Conservation (phyloP, 1,140 invertebrate species). For the Zaprionus inermis region DNA sequence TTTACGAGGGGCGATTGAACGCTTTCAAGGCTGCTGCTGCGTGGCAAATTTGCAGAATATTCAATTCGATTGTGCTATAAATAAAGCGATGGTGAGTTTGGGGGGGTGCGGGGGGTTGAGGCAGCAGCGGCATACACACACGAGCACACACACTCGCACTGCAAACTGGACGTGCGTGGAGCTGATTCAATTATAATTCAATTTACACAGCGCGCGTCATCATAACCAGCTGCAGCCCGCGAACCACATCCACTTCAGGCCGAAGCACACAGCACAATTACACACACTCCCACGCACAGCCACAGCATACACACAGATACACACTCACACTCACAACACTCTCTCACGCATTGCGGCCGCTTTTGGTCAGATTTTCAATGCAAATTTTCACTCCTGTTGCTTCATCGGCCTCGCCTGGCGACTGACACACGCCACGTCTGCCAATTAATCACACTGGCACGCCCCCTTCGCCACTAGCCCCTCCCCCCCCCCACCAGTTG, state of each 20-base stretch:
- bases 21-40: conserved; percentile 33
- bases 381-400: conserved; percentile 55
- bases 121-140: not conserved
- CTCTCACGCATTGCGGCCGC: conserved; percentile 19
- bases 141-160: not conserved
- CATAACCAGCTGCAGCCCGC: conserved; percentile 27
- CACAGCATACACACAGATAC: no score
- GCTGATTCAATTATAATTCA: conserved; percentile 71
- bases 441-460: conserved; percentile 65
- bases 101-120: no score
- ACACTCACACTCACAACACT: not conserved
- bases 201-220: conserved; percentile 47
- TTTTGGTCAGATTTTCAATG: conserved; percentile 47
- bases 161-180: conserved; percentile 26
- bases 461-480: not conserved
- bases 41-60: not conserved
- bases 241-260: conserved; percentile 24
- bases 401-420: conserved; percentile 59
- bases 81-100: conserved; percentile 21
- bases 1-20: conserved; percentile 5
- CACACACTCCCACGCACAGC: conserved; percentile 2
- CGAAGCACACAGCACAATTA: conserved; percentile 19
- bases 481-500: not conserved
- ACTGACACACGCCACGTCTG: conserved; percentile 57
- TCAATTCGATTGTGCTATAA: conserved; percentile 16